phyloP scores from a whole-genome alignment of 1,140 invertebrate species.

The Hetaerina americana region DNA sequence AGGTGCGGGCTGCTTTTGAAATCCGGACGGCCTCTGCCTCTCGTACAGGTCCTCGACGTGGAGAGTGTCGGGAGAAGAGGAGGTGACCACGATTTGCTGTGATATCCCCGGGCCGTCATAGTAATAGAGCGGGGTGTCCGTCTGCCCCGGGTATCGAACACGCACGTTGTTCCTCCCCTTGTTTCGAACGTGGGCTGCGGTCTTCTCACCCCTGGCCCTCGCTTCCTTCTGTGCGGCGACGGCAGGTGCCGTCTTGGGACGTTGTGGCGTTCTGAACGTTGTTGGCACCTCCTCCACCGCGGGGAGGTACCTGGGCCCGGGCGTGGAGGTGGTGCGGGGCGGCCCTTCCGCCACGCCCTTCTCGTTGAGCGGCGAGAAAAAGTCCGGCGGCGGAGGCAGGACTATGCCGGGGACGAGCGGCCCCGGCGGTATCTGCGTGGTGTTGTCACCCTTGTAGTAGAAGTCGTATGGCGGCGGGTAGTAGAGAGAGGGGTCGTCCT shows the following conservation, averaged over 20 bases:
- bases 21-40: neutral
- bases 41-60: neutral
- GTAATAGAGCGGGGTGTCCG: neutral
- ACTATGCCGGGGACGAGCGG: slow-evolving; percentile 77
- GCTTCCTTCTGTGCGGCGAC: neutral
- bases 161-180: too few relatives aligned
- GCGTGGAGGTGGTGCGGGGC: neutral
- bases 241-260: neutral
- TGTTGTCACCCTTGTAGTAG: slow-evolving; percentile 63
- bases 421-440: slow-evolving; percentile 61
- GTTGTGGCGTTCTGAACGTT: neutral
- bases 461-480: slow-evolving; percentile 82
- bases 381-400: slow-evolving; percentile 71
- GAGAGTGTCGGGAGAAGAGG: neutral
- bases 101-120: neutral
- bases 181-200: neutral
- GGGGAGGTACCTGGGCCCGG: neutral
- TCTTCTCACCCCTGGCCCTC: neutral
- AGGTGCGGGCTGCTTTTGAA: neutral
- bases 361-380: slow-evolving; percentile 53
- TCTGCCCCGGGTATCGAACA: neutral
- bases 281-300: neutral
- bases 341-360: slow-evolving; percentile 8
- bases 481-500: slow-evolving; percentile 78
- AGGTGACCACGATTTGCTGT: neutral